Evolutionary conservation across 2,113 vertebrate species (phyloP).

Genomic region (Scatophagus argus): DNA sequence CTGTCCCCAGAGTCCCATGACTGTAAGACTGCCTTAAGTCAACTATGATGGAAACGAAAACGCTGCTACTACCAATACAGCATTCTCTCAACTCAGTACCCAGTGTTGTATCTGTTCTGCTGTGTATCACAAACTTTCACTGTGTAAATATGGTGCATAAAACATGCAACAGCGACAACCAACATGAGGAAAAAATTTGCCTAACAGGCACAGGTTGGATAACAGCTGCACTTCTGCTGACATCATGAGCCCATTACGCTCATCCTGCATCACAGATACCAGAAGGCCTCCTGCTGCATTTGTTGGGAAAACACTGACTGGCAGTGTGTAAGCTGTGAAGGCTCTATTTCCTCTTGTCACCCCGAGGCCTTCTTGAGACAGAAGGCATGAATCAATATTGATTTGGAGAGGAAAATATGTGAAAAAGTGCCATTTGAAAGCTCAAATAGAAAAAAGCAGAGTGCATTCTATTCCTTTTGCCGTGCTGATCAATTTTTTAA

Average conservation of each 20-base stretch:
- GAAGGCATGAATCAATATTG: conserved; percentile 67
- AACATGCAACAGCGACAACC: neutral
- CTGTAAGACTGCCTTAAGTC: too few relatives aligned
- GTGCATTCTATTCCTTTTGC: neutral
- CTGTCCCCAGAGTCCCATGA: neutral
- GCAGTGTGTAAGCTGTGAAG: conserved; percentile 49
- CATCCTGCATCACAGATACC: conserved; percentile 20
- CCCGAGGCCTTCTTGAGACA: conserved; percentile 39
- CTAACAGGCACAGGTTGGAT: conserved; percentile 1
- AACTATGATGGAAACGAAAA: neutral
- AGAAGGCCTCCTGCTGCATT: conserved; percentile 57
- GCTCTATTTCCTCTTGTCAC: conserved; percentile 33
- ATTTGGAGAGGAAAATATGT: conserved; percentile 12
- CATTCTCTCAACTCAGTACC: neutral
- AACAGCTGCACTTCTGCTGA: conserved; percentile 19
- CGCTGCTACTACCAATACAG: too few relatives aligned
- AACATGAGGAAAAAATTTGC: neutral
- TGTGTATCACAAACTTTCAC: neutral
- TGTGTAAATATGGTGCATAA: neutral
- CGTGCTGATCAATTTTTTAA: neutral
- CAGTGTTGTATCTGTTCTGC: neutral
- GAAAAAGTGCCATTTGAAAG: neutral
- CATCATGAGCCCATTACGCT: conserved; percentile 23
- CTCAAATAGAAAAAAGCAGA: neutral
- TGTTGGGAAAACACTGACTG: conserved; percentile 63